Evolutionary conservation across 35 echinoderm and acorn worm species (phyloP).

Genomic region (Nesometra sesokonis): DNA sequence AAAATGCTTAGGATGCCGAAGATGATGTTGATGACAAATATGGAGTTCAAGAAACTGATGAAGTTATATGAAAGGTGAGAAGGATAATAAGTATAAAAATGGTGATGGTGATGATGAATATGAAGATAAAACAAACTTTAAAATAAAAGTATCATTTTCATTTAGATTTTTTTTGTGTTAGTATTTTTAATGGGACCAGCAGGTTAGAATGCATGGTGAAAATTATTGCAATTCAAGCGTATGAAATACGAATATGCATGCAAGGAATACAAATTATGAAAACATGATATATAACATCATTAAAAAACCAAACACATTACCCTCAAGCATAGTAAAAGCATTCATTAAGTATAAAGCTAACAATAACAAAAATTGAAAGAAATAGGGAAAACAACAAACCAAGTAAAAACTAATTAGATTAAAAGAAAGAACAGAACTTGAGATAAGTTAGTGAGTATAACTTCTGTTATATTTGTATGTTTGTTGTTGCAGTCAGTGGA

Average conservation of each 20-base stretch:
- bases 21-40: slow-evolving; percentile 6
- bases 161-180: too few relatives aligned
- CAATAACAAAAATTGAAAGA: neutral
- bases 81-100: neutral
- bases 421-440: too few relatives aligned
- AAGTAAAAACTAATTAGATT: neutral
- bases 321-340: neutral
- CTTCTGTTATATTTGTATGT: too few relatives aligned
- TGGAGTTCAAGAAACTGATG: neutral
- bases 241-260: neutral
- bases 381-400: neutral
- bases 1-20: slow-evolving; percentile 5
- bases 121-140: too few relatives aligned
- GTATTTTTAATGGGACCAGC: neutral
- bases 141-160: too few relatives aligned
- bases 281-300: neutral
- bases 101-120: neutral
- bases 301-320: neutral
- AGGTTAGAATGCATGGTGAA: neutral
- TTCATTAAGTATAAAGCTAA: neutral
- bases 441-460: too few relatives aligned
- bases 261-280: neutral
- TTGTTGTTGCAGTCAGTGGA: too few relatives aligned
- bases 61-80: neutral
- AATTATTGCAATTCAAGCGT: neutral